Base-by-base conservation (phyloP, 92 coral and sea anemone species). In the Porites rus region DNA sequence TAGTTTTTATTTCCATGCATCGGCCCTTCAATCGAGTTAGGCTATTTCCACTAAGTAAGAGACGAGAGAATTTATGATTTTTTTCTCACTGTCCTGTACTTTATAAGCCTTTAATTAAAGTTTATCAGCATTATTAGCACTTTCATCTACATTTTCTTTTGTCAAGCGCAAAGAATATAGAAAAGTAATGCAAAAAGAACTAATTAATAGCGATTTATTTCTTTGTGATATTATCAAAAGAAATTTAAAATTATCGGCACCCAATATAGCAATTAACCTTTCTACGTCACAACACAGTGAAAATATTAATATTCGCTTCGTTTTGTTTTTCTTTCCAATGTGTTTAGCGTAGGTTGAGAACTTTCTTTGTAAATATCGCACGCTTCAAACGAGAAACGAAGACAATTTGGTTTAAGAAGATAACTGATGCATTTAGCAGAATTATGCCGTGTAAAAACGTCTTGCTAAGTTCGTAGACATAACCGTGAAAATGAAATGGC, bases 171-270 rank as follows among this genome's bases (percentile, higher is more conserved):
- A 80, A 67, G 51, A 11, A 13, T 14, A 9, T 60, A 11, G 60
- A 7, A 21, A 68, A 0, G 61, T 50, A 43, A 78, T 20, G 56
- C 69, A 80, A 6, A 43, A 12, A 22, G 21, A 43, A 65, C 72
- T 69, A 56, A 80, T 80, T 69, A 38, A 69, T 22, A 63, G 43
- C 70, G 69, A 53, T 69, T 38, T 46, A 2, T 38, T 43, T 72
- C 20, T 18, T 58, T 81, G 85, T 69, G 71, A 14, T 50, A 8
- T 65, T 22, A 65, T 43, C 22, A 50, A 51, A 63, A 62, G 4
- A 28, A 12, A 6, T 7, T 54, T 4, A 52, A 25, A 52, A 81
- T 69, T 56, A 53, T n/a, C n/a, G 54, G 21, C 13, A 65, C 85
- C 17, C 46, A 58, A 62, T 81, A 68, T 11, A 22, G 77, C 50